Evolutionary conservation across 2,888 invertebrate species (phyloP), one percentile per base, ranked within the genome.

Genomic region (Cephus pygmeus): DNA sequence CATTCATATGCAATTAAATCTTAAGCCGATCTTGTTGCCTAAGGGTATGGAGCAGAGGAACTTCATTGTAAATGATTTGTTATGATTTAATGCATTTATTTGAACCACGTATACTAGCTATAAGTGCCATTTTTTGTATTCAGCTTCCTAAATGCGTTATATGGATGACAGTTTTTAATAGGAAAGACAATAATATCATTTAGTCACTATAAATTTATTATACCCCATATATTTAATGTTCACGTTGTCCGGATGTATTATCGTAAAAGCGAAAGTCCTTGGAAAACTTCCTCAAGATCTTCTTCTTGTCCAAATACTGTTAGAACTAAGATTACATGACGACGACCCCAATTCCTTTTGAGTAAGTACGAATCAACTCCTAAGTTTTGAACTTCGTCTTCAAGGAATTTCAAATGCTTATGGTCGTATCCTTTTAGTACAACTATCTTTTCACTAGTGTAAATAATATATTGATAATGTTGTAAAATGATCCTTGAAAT

Each of bases 251-350:
- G 9, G 56, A 23, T 56, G 73, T 23, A 33, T 78, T 82, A 87
- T 76, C 79, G 79, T 33, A 87, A 81, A 75, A 83, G 78, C 11
- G 84, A 77, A 35, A 92, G 82, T 76, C 90, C 89, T 56, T 91
- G 91, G 33, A 93, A 91, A 34, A 92, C 83, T 73, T 88, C 88
- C 81, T 93, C 91, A 15, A 93, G 88, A 69, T 92, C 88, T 78
- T 91, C 91, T 83, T 91, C 92, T 69, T 88, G 86, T 11, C 93
- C 93, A 84, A 93, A 93, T 68, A 92, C 85, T 36, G 92, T 92
- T 83, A 93, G 87, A 40, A 93, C 93, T 31, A 86, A 30, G 12
- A 88, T 86, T n/a, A 80, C 56, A 73, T 76, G 36, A 34, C 76
- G 80, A 12, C 76, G 78, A 33, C 84, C 82, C 85, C 86, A 85